Evolutionary conservation across 2,113 vertebrate species (phyloP).

Genomic region (Morone chrysops): DNA sequence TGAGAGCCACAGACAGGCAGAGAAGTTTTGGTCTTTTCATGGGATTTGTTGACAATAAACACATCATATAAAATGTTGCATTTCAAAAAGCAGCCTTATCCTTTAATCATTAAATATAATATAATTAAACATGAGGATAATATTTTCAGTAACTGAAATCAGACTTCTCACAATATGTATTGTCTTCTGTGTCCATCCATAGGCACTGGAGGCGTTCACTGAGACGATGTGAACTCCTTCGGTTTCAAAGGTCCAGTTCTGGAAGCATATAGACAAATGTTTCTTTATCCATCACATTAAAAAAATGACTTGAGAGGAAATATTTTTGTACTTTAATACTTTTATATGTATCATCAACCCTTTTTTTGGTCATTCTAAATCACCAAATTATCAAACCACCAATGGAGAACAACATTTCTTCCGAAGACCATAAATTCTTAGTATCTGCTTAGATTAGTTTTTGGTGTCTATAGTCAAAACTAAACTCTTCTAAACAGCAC

Average conservation of each 20-base stretch:
- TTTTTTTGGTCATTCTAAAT: neutral
- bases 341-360: neutral
- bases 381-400: neutral
- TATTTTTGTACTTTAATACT: neutral
- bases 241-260: constrained; percentile 47
- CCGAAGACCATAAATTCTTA: neutral
- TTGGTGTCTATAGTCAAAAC: neutral
- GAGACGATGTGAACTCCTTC: constrained; percentile 37
- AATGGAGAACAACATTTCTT: neutral
- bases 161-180: constrained; percentile 31
- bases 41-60: neutral
- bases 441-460: neutral
- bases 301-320: neutral
- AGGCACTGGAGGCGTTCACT: constrained; percentile 27
- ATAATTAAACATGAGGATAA: neutral
- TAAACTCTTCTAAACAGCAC: neutral
- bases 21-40: neutral
- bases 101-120: neutral
- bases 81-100: neutral
- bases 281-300: neutral
- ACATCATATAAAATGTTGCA: neutral
- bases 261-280: neutral
- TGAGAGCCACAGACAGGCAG: neutral
- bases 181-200: constrained; percentile 44
- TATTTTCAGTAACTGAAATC: neutral